A percentile compares a stretch with the other conserved stretches of the same genome.
These are phyloP conservation scores for Zaprionus gabonicus DNA, from an alignment of 1,140 invertebrate genomes.

Conservation along the genomic window DNA sequence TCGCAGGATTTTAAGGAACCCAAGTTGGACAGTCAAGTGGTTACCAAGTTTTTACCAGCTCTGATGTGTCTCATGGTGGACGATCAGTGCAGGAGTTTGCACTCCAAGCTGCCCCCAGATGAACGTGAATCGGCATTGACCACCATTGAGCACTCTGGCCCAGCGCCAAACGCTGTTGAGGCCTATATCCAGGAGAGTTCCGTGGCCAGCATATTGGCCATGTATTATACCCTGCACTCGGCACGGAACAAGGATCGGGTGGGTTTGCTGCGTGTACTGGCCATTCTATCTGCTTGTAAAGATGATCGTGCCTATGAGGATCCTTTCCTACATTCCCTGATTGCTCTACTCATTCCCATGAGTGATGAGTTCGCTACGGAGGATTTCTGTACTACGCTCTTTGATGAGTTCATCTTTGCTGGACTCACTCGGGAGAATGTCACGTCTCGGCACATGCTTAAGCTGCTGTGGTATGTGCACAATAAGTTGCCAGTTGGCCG, in stretches of 20 bases:
- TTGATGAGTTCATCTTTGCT: constrained; percentile 98
- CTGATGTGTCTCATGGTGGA: constrained; percentile 98
- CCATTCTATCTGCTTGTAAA: constrained; percentile 95
- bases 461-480: constrained; percentile 96
- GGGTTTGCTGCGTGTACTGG: constrained; percentile 94
- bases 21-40: constrained; percentile 95
- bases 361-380: constrained; percentile 96
- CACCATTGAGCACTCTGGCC: constrained; percentile 97
- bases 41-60: constrained; percentile 97
- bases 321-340: constrained; percentile 96
- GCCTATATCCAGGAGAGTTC: constrained; percentile 95
- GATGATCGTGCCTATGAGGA: constrained; percentile 97
- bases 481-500: constrained; percentile 93
- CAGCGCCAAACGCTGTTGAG: constrained; percentile 96
- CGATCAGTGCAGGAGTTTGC: constrained; percentile 95
- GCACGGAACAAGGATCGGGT: constrained; percentile 92
- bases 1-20: constrained; percentile 98
- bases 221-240: constrained; percentile 97
- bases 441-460: constrained; percentile 93
- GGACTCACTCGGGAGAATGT: constrained; percentile 95
- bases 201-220: constrained; percentile 95
- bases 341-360: constrained; percentile 94
- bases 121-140: constrained; percentile 96
- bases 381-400: constrained; percentile 97
- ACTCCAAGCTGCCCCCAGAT: constrained; percentile 95